Percentiles rank a stretch among this genome's conserved stretches.
phyloP scores from a whole-genome alignment of 2,888 invertebrate genomes.

The Phaonia tiefii region DNA sequence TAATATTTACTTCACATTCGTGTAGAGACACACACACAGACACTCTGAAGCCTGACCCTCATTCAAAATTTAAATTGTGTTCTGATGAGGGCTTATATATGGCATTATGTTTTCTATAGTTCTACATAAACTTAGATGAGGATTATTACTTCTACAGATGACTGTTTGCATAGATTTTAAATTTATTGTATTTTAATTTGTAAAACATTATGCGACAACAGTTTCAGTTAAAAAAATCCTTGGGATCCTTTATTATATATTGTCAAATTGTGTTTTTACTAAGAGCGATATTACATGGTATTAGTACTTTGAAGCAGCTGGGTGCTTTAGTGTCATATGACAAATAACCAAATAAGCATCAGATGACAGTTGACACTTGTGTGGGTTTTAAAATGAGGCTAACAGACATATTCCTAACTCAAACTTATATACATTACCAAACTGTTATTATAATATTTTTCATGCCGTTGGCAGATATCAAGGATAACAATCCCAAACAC shows the following conservation, averaged over 20 bases:
- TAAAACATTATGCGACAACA: slow-evolving; percentile 11
- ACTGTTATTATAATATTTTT: slow-evolving; percentile 46
- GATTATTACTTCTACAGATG: too few relatives aligned
- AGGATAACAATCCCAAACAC: background rate
- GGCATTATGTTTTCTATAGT: too few relatives aligned
- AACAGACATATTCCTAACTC: slow-evolving; percentile 1
- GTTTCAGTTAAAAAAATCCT: too few relatives aligned
- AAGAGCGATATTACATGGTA: too few relatives aligned
- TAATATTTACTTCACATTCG: slow-evolving; percentile 10
- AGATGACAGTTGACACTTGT: slow-evolving; percentile 50
- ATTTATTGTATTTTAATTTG: slow-evolving; percentile 24
- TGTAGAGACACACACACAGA: background rate
- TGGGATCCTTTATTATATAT: too few relatives aligned
- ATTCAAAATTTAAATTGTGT: background rate
- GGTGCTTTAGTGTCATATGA: background rate
- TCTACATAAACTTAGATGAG: too few relatives aligned
- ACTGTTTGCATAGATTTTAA: too few relatives aligned
- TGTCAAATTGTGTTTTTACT: too few relatives aligned
- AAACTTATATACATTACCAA: background rate
- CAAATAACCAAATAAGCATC: slow-evolving; percentile 47
- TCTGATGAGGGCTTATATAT: background rate
- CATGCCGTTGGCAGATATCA: slow-evolving; percentile 3
- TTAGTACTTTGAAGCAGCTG: too few relatives aligned
- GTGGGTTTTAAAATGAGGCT: slow-evolving; percentile 23
- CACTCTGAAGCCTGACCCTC: background rate